Base-by-base conservation (phyloP, 2,888 invertebrate species). In the Galerucella calmariensis region DNA sequence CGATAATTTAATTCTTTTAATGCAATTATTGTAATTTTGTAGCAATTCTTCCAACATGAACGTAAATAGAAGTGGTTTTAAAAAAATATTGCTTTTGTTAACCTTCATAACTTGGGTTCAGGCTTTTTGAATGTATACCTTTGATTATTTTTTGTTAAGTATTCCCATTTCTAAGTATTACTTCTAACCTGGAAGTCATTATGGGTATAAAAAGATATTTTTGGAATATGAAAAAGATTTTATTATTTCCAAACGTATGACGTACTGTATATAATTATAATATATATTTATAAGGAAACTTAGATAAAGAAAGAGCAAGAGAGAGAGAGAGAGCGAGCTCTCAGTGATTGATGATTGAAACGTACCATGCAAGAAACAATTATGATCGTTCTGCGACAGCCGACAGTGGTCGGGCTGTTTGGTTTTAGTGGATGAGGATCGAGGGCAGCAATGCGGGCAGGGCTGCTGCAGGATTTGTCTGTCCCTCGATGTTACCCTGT, bases 321-420 rank as follows among this genome's bases (percentile, higher is more conserved):
- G 56, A 53, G 4, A 24, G 65, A 72, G 59, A 66, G 46, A 58
- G 48, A 63, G 46, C 65, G 61, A 75, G 24, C 66, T 62, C 59
- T 69, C 74, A 59, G 72, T 84, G 84, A 84, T 84, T 84, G 84
- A 84, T 84, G 84, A 84, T 84, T 82, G 67, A 82, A 83, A 83
- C 79, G 82, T 81, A 83, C 81, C 83, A 83, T 83, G 82, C 83
- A 84, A 84, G 84, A 84, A 85, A 85, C 85, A 84, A 85, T 84
- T 84, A 85, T 83, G 83, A 83, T 82, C 83, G 82, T 82, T 82
- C 82, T 83, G 82, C 83, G 82, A 84, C 82, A 82, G 81, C 81
- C 82, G 82, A 81, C 82, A 82, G 81, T 82, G 81, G 82, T 83
- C 80, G 81, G 82, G 82, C 80, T 80, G 83, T 81, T 82, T 79